phyloP scores from a whole-genome alignment of 1,140 invertebrate species.

The Caenorhabditis tropicalis region DNA sequence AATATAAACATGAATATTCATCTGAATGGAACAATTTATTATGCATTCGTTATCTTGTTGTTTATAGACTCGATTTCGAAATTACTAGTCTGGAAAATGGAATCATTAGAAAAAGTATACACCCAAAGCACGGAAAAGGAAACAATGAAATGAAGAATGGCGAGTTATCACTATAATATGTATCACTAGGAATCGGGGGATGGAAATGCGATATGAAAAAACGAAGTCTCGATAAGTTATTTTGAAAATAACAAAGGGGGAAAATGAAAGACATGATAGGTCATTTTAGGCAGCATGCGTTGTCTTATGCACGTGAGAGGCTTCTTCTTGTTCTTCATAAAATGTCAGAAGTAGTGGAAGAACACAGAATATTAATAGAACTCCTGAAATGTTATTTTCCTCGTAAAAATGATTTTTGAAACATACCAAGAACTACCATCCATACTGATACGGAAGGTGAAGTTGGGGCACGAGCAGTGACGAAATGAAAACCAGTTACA shows the following conservation, averaged over 20 bases:
- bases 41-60: not conserved
- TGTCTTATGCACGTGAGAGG: not conserved
- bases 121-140: not conserved
- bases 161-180: constrained; percentile 11
- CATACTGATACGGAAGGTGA: constrained; percentile 24
- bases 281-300: not conserved
- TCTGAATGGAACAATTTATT: not conserved
- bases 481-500: constrained; percentile 52
- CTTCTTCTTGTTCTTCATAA: constrained; percentile 51
- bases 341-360: constrained; percentile 51
- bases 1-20: too few relatives aligned
- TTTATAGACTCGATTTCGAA: not conserved
- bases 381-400: not conserved
- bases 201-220: not conserved
- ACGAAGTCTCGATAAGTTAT: not conserved
- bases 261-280: too few relatives aligned
- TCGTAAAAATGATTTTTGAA: not conserved
- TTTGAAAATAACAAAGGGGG: not conserved
- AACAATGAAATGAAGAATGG: constrained; percentile 31
- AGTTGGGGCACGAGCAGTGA: constrained; percentile 53
- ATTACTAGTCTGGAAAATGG: not conserved
- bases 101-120: not conserved
- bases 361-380: constrained; percentile 54
- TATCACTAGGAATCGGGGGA: not conserved
- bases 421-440: constrained; percentile 14